These are phyloP conservation scores for Tinamus guttatus DNA, from an alignment of 2,113 vertebrate species.

Conservation along the genomic window DNA sequence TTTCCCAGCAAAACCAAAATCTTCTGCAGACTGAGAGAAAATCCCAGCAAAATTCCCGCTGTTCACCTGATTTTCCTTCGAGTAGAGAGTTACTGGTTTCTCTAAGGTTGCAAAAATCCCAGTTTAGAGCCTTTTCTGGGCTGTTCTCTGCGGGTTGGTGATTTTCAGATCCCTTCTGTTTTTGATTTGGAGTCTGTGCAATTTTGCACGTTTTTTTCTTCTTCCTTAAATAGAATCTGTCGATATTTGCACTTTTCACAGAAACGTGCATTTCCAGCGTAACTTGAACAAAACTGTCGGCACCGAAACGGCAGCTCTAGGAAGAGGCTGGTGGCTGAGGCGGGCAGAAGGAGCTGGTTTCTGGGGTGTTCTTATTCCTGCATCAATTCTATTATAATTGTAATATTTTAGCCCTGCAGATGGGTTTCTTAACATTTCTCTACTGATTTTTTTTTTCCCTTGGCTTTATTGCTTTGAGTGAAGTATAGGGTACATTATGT, in stretches of 20 bases:
- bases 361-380: not conserved
- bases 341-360: not conserved
- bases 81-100: not conserved
- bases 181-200: not conserved
- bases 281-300: not conserved
- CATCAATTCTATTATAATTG: not conserved
- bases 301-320: not conserved
- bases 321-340: not conserved
- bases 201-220: not conserved
- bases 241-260: accelerated
- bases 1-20: not conserved
- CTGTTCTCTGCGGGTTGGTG: not conserved
- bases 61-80: not conserved
- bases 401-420: not conserved
- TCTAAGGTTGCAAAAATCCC: not conserved
- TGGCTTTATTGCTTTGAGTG: not conserved
- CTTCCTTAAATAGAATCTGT: no score
- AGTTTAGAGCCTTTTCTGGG: not conserved
- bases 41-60: not conserved
- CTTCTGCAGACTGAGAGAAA: not conserved
- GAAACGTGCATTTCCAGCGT: accelerated
- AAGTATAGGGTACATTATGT: accelerated
- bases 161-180: not conserved
- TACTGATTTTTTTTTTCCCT: not conserved
- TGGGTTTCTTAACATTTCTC: not conserved